Evolutionary conservation across 2,888 invertebrate species (phyloP).

Genomic region (Antheraea yamamai): DNA sequence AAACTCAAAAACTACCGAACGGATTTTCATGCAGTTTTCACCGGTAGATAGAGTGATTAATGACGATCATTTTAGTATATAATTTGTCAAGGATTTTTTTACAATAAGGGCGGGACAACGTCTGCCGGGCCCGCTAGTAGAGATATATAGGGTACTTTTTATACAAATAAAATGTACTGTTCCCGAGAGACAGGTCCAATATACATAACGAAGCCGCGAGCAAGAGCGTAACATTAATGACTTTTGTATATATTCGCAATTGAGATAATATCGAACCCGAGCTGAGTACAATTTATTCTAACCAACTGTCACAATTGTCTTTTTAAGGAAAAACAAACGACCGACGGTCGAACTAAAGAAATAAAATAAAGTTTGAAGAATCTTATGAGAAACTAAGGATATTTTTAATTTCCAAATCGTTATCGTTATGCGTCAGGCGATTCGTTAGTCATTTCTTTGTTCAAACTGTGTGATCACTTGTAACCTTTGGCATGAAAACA

Average conservation of each 20-base stretch:
- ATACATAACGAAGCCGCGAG: too few relatives aligned
- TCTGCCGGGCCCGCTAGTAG: too few relatives aligned
- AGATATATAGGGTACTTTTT: too few relatives aligned
- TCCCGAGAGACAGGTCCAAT: too few relatives aligned
- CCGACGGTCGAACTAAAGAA: neutral
- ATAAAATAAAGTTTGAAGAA: neutral
- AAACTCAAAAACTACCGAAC: too few relatives aligned
- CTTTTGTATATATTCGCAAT: neutral
- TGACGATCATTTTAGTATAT: too few relatives aligned
- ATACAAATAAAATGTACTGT: too few relatives aligned
- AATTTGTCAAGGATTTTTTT: too few relatives aligned
- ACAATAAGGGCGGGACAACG: too few relatives aligned
- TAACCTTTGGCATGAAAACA: constrained; percentile 14
- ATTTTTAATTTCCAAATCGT: constrained; percentile 30
- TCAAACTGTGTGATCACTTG: constrained; percentile 18
- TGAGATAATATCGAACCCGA: neutral
- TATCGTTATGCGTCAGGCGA: constrained; percentile 36
- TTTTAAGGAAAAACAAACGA: constrained; percentile 6
- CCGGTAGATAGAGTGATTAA: too few relatives aligned
- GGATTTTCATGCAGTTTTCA: too few relatives aligned
- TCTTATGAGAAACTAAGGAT: constrained; percentile 21
- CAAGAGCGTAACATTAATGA: neutral
- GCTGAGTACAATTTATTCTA: neutral
- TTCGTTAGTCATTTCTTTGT: constrained; percentile 40
- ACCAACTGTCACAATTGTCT: neutral